Evolutionary conservation across 2,113 vertebrate species (phyloP).

Genomic region (Typhlomys cinereus): DNA sequence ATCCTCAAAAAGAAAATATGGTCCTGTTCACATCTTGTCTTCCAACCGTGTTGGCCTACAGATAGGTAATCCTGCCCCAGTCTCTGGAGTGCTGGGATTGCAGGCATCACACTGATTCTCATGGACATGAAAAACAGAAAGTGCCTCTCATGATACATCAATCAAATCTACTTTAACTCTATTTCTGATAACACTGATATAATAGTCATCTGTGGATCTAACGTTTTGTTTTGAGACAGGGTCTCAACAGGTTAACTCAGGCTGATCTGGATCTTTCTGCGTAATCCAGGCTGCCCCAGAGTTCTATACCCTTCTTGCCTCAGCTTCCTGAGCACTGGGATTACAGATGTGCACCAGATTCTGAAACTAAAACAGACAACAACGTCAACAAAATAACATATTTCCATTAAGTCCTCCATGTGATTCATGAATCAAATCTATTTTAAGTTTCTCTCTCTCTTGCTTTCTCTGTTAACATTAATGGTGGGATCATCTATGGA

Average conservation of each 20-base stretch:
- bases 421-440: background rate
- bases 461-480: background rate
- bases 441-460: background rate
- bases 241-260: background rate
- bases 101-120: too few relatives aligned
- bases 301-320: background rate
- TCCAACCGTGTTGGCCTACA: too few relatives aligned
- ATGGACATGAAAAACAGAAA: background rate
- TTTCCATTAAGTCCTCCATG: background rate
- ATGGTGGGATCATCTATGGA: background rate
- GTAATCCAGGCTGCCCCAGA: background rate
- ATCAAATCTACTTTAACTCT: background rate
- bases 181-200: background rate
- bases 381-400: background rate
- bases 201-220: background rate
- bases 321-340: background rate
- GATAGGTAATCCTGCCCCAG: too few relatives aligned
- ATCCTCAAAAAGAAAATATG: background rate
- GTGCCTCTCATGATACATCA: background rate
- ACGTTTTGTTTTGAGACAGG: background rate
- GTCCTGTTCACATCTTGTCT: background rate
- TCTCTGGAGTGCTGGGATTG: too few relatives aligned
- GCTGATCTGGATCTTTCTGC: background rate
- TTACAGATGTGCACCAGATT: background rate
- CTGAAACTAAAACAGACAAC: too few relatives aligned